phyloP scores from a whole-genome alignment of 2,113 vertebrate genomes.

The Phalacrocorax aristotelis region DNA sequence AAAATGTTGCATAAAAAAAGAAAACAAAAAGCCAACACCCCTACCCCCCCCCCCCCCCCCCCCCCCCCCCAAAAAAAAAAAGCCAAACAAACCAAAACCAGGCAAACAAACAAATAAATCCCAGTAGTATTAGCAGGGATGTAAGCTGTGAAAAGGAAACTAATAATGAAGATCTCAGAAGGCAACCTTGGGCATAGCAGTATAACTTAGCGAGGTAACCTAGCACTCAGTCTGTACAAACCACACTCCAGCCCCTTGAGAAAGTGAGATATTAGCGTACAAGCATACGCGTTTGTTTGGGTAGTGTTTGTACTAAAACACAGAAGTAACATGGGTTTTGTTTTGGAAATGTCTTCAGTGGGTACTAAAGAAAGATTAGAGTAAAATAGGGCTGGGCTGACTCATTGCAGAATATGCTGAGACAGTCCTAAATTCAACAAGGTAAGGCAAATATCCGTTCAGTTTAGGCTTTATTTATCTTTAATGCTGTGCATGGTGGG shows the following conservation, averaged over 20 bases:
- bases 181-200: not conserved
- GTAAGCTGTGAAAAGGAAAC: not conserved
- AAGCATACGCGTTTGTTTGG: not conserved
- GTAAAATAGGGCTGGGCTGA: not conserved
- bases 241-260: not conserved
- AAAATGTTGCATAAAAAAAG: not conserved
- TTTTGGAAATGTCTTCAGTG: not conserved
- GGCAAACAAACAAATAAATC: no score
- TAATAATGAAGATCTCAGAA: not conserved
- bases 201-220: not conserved
- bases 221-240: not conserved
- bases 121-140: not conserved
- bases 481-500: not conserved
- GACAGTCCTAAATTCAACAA: not conserved
- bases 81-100: not conserved
- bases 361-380: not conserved
- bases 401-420: not conserved
- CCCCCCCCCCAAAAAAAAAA: no score
- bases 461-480: not conserved
- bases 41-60: fast-evolving
- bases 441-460: not conserved
- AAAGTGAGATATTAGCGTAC: not conserved
- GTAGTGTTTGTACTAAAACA: not conserved
- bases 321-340: not conserved
- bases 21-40: not conserved